Conservation (phyloP, 2,888 invertebrate species). For the Philopedon plagiatum region DNA sequence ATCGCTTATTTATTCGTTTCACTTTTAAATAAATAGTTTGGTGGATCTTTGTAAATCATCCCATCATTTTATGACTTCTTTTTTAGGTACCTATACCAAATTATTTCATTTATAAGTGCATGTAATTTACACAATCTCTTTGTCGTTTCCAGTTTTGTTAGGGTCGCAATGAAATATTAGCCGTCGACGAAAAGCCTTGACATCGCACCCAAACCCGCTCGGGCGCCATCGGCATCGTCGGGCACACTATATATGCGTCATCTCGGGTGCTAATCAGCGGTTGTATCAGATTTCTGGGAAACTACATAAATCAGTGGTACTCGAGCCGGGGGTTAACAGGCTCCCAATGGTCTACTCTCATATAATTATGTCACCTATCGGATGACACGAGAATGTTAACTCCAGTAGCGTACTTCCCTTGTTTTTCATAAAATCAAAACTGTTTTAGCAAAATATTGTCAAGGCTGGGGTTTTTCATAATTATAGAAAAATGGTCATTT, state of each 20-base stretch:
- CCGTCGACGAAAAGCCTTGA: constrained; percentile 14
- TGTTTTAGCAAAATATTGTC: no score
- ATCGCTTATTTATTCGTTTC: no score
- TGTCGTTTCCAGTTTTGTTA: background rate
- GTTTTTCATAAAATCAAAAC: background rate
- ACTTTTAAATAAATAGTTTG: no score
- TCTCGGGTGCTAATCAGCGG: constrained; percentile 62
- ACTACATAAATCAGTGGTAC: constrained; percentile 67
- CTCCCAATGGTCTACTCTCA: constrained; percentile 69
- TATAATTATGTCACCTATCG: constrained; percentile 69
- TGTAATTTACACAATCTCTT: background rate
- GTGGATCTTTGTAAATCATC: no score
- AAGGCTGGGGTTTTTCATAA: no score
- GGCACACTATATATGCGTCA: constrained; percentile 35
- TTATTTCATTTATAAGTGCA: no score
- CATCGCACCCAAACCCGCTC: constrained; percentile 36
- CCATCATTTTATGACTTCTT: no score
- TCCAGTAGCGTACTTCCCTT: constrained; percentile 48
- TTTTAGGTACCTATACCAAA: no score
- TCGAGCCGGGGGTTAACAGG: constrained; percentile 68
- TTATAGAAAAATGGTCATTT: no score
- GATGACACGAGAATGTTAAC: constrained; percentile 59
- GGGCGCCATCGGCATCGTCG: constrained; percentile 42
- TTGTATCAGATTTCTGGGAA: constrained; percentile 50
- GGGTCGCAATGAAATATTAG: constrained; percentile 24